phyloP scores from a whole-genome alignment of 2,113 vertebrate genomes.

The Chaenocephalus aceratus region DNA sequence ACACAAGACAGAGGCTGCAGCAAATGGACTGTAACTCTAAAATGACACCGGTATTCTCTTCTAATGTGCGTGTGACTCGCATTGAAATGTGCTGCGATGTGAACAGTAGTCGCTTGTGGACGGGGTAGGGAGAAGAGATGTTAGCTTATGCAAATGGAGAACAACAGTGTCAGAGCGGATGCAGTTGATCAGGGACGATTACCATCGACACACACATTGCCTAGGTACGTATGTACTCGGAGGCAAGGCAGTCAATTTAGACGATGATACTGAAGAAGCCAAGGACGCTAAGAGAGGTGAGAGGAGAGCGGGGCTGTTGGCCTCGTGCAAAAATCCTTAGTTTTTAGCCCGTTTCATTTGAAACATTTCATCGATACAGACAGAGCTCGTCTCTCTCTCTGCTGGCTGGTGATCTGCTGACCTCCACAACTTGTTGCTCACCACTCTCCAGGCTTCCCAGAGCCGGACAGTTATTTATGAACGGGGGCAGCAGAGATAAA shows the following conservation, averaged over 20 bases:
- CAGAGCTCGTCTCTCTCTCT: slow-evolving; percentile 1
- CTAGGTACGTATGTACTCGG: too few relatives aligned
- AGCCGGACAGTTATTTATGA: slow-evolving; percentile 49
- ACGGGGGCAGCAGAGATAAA: slow-evolving; percentile 22
- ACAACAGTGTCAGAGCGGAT: slow-evolving; percentile 22
- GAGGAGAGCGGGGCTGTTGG: slow-evolving; percentile 19
- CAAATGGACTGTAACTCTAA: slow-evolving; percentile 60
- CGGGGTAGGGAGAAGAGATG: slow-evolving; percentile 29
- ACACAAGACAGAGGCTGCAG: slow-evolving; percentile 17
- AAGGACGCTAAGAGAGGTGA: slow-evolving; percentile 26
- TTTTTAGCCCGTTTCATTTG: slow-evolving; percentile 33
- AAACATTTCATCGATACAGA: slow-evolving; percentile 44
- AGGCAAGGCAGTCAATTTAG: not conserved
- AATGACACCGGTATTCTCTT: slow-evolving; percentile 57
- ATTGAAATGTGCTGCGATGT: slow-evolving; percentile 43
- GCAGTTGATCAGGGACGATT: slow-evolving; percentile 34
- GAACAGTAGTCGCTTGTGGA: slow-evolving; percentile 50
- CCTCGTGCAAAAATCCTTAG: slow-evolving; percentile 21
- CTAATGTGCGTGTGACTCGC: slow-evolving; percentile 47
- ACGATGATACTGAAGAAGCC: slow-evolving; percentile 8
- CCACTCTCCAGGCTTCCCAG: slow-evolving; percentile 29
- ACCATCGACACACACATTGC: not conserved
- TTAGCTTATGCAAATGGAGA: slow-evolving; percentile 54
- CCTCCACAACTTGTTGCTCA: slow-evolving; percentile 54
- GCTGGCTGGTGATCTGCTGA: slow-evolving; percentile 19